Conservation (phyloP, 2,113 vertebrate genomes). For the Corydoras maculifer region DNA sequence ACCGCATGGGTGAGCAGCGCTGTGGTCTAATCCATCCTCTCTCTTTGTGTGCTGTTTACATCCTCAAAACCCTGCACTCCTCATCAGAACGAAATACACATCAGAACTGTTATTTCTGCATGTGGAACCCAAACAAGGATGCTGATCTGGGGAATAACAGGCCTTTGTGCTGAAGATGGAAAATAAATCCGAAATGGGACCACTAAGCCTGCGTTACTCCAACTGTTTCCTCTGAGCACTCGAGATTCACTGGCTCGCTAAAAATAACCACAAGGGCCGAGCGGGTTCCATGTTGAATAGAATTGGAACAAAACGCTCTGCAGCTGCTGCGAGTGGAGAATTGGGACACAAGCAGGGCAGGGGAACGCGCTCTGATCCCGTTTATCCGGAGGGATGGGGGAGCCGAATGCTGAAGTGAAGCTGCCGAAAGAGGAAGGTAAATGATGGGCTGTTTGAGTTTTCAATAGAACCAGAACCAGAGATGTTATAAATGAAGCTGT, state of each 20-base stretch:
- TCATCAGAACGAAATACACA: too few relatives aligned
- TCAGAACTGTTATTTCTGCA: too few relatives aligned
- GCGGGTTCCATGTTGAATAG: conserved; percentile 42
- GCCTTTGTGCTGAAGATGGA: neutral
- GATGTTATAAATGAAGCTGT: too few relatives aligned
- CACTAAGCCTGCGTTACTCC: neutral
- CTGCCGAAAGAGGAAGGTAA: conserved; percentile 44
- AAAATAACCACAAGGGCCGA: conserved; percentile 54
- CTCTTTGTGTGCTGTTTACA: too few relatives aligned
- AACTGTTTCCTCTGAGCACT: neutral
- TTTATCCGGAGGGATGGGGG: conserved; percentile 50
- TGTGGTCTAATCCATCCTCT: too few relatives aligned
- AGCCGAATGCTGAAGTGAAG: conserved; percentile 43
- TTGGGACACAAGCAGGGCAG: conserved; percentile 9
- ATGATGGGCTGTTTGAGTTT: neutral
- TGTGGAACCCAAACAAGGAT: too few relatives aligned
- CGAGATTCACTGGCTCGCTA: conserved; percentile 50
- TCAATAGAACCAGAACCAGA: too few relatives aligned
- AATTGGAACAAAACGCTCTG: conserved; percentile 29
- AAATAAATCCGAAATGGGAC: neutral
- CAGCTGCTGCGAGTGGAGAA: conserved; percentile 28
- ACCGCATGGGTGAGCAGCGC: too few relatives aligned
- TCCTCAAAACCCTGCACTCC: too few relatives aligned
- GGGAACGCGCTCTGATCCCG: neutral
- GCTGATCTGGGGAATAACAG: neutral